Percentiles rank a stretch among this genome's conserved stretches.
phyloP scores from a whole-genome alignment of 1,140 invertebrate species.

The Lutraria rhynchaena region DNA sequence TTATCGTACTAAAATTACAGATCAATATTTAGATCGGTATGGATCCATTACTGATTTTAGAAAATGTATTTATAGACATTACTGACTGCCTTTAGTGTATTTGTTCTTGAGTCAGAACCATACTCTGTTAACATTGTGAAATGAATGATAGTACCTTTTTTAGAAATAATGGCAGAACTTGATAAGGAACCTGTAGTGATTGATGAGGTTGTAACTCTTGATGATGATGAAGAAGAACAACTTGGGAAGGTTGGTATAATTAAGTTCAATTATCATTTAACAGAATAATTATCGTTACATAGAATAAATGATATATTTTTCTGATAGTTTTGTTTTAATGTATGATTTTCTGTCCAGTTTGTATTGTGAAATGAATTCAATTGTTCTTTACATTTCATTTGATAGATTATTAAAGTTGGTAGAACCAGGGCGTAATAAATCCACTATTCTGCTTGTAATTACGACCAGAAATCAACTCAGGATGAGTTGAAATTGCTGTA shows the following conservation, averaged over 20 bases:
- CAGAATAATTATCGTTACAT: neutral
- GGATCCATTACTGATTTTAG: neutral
- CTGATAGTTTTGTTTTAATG: neutral
- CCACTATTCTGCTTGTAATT: no score
- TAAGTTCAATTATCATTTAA: neutral
- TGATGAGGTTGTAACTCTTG: slow-evolving; percentile 40
- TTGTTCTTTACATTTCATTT: neutral
- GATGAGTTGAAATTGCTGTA: no score
- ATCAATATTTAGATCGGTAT: neutral
- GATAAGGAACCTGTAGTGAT: slow-evolving; percentile 34
- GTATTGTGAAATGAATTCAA: neutral
- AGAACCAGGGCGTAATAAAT: no score
- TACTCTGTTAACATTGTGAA: neutral
- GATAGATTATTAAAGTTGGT: neutral
- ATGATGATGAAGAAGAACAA: slow-evolving; percentile 8
- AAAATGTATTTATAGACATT: neutral
- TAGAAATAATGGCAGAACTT: slow-evolving; percentile 18
- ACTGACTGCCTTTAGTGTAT: neutral
- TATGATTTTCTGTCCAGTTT: neutral
- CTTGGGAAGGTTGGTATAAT: neutral
- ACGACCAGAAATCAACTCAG: no score
- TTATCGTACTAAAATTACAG: neutral
- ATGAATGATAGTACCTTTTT: neutral
- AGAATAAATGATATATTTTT: neutral
- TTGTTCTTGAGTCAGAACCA: no score